Percentiles rank a stretch among this genome's conserved stretches.
Conservation (phyloP, 1,140 invertebrate species). For the Lepidurus arcticus region DNA sequence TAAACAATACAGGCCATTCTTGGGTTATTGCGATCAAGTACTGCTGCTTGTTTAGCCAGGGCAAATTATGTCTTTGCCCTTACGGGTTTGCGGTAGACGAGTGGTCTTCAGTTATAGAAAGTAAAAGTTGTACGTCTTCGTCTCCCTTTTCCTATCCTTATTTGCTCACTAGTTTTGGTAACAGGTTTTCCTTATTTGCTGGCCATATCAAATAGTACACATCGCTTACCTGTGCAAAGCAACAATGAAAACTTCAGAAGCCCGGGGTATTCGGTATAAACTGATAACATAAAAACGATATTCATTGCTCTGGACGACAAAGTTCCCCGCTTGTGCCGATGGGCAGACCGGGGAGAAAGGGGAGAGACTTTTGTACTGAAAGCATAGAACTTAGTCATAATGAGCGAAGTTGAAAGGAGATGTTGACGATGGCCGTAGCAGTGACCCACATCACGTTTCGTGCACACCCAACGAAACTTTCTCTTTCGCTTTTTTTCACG, state of each 20-base stretch:
- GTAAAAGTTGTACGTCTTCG: constrained; percentile 4
- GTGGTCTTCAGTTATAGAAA: background rate
- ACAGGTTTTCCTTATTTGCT: background rate
- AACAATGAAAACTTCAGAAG: background rate
- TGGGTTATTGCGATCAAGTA: too few relatives aligned
- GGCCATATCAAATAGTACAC: background rate
- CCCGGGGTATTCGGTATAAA: background rate
- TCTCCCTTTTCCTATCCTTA: background rate
- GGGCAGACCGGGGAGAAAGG: background rate
- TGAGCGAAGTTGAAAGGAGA: background rate
- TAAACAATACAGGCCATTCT: too few relatives aligned
- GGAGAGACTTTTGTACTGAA: background rate
- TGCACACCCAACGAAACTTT: background rate
- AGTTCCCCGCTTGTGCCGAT: background rate
- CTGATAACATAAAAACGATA: background rate
- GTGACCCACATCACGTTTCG: constrained; percentile 13
- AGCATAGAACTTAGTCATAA: background rate
- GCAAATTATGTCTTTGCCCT: background rate
- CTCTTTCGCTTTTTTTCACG: background rate
- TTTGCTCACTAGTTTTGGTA: background rate
- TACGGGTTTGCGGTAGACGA: constrained; percentile 2
- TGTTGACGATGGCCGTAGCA: constrained; percentile 20
- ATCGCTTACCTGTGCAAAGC: background rate
- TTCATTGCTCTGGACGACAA: background rate
- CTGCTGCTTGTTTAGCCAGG: too few relatives aligned